Base-by-base conservation (phyloP, 2,888 invertebrate genomes). In the Meta bourneti region DNA sequence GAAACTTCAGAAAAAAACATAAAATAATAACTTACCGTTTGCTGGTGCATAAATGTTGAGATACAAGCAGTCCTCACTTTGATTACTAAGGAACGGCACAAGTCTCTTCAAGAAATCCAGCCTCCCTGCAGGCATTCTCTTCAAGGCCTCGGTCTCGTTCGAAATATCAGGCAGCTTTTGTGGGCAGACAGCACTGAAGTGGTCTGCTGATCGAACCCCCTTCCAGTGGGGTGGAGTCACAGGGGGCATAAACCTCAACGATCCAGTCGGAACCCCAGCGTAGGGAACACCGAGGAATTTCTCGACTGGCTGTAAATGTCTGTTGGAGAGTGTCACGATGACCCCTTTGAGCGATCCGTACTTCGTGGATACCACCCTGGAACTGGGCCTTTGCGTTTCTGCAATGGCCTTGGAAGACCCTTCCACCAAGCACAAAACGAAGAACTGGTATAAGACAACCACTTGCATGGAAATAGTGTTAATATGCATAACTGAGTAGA, bases 61-160 rank as follows among this genome's bases (percentile, higher is more conserved):
- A 95, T 98, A 98, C 93, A 99, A 96, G 95, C 99, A 99, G 95
- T 99, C 99, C 96, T 99, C 99, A 94, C 98, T 98, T 96, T 99
- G 98, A 95, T 98, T 98, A 95, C 96, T 97, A 94, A 99, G 96
- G 94, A 94, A 94, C 2, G 95, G 94, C 8, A 94, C 93, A 71
- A 95, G 93, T 83, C 95, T 94, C 91, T 95, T 94, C n/a, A 95
- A 93, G 86, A 95, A 94, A 61, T 95, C 94, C 84, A 95, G 94
- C 13, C 95, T 93, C 54, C 94, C 95, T 7, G 94, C 94, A 8
- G 95, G 95, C 90, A 95, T 94, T 71, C 94, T 93, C 90, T 90
- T 93, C 92, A 88, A 94, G 89, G 93, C 94, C 93, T 94, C 94
- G 16, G 94, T 94, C 74, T 94, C 94, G 52, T 94, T 93, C 52